Evolutionary conservation across 2,113 vertebrate species (phyloP).

Genomic region (Balaenoptera acutorostrata): DNA sequence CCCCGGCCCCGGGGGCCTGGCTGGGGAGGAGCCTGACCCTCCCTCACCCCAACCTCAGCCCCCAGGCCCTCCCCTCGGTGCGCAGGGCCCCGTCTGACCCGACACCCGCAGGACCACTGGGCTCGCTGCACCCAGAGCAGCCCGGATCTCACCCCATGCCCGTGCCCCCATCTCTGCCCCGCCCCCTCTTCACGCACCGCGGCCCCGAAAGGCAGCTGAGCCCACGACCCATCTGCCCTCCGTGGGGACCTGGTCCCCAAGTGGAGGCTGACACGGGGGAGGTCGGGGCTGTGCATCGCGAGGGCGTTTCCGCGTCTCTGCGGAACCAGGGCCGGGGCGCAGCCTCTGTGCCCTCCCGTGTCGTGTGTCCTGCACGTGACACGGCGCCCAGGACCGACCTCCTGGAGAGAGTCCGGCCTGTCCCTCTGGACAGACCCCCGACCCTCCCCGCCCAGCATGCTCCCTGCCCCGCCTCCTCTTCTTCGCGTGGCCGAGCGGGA

Average conservation of each 20-base stretch:
- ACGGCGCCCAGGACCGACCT: accelerated
- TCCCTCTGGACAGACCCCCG: background rate
- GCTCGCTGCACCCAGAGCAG: background rate
- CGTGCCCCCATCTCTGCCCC: accelerated
- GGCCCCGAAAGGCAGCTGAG: background rate
- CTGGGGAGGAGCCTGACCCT: too few species aligned
- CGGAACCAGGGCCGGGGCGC: background rate
- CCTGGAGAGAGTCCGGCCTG: background rate
- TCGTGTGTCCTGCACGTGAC: background rate
- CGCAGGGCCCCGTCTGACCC: too few species aligned
- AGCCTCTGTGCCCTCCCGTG: accelerated
- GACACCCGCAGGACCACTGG: too few species aligned
- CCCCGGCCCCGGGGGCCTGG: background rate
- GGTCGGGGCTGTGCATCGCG: accelerated
- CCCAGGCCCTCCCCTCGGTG: background rate
- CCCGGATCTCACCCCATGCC: too few species aligned
- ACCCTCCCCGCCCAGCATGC: background rate
- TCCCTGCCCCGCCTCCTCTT: background rate
- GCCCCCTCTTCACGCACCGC: accelerated
- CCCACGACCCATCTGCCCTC: background rate
- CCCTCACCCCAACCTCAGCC: background rate
- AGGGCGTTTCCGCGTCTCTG: background rate
- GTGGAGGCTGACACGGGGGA: background rate
- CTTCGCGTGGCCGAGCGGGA: background rate
- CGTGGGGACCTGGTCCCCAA: accelerated